Evolutionary conservation across 2,113 vertebrate genomes (phyloP), one percentile per base, ranked within the genome.

Genomic region (Nymphicus hollandicus): DNA sequence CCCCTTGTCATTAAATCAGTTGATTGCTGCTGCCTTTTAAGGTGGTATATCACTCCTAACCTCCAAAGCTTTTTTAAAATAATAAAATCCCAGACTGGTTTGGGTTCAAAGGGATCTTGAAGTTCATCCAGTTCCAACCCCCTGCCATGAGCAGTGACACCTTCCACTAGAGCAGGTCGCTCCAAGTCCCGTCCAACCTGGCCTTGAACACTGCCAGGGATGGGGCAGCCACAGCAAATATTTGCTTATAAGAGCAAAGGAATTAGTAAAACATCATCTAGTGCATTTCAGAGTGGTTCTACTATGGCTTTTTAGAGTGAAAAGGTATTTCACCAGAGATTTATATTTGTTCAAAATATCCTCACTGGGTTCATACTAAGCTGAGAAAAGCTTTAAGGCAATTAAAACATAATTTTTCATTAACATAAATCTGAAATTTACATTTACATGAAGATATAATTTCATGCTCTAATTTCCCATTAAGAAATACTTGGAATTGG

Each of bases 391-490:
- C 2, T 71, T 81, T 92, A 64, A 55, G 3, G 1, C 11, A 87
- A 18, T 28, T 79, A 81, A 81, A 91, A 81, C 63, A 55, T 10
- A 71, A 68, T 68, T 95, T 91, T 92, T 92, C 43, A 80, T 87
- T 79, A 82, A 70, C 25, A 72, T 82, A 69, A 81, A 87, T 27
- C 58, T 89, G 70, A 89, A 91, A 91, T 89, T 91, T 91, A 58
- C 60, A 91, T 93, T 95, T 81, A 76, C 41, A 88, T 82, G 43
- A 91, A 82, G 44, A 72, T 80, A 69, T 10, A 85, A 89, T 91
- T 91, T 89, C 73, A 85, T 77, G 58, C 49, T 85, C 47, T 94
- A 65, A 88, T 96, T 93, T 95, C 19, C 49, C 28, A 70, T 73
- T 94, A 93, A 92, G 35, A 89, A 95, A 82, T 69, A 89, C 23